Base-by-base conservation (phyloP, 2,888 invertebrate species). In the Tiliacea aurago region DNA sequence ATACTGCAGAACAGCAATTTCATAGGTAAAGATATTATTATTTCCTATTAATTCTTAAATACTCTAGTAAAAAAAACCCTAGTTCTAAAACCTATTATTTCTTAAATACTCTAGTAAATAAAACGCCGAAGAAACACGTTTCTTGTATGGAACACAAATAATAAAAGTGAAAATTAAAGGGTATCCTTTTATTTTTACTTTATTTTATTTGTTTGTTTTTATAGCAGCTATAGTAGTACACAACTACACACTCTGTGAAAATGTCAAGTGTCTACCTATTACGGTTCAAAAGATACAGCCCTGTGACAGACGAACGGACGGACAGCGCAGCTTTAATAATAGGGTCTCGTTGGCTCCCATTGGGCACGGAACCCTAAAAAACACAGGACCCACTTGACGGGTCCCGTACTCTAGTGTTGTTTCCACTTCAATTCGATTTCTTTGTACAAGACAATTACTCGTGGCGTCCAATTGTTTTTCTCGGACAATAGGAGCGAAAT, bases 381-480 rank as follows among this genome's bases (percentile, higher is more conserved):
- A 33, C 15, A 73, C 41, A 70, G 67, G 67, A 66, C n/a, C 51
- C 78, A 80, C 81, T 87, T 78, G 82, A 73, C 77, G 37, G 51
- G 23, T 51, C 61, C 67, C 49, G 33, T 70, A 67, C 77, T 67
- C 68, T 77, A 74, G 85, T 73, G 69, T 55, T 77, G 73, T 78
- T 83, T 69, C 70, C 69, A 71, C 66, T 76, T 69, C 65, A 78
- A 81, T 84, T 81, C 71, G 62, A 84, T 80, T 76, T 77, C 81
- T 81, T 85, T 85, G 83, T 77, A 62, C 33, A 47, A 59, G 23
- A 74, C 77, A 81, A 85, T 84, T 83, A 81, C 79, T 63, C 55
- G 64, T 56, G 56, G 59, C 65, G 58, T 75, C 41, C 73, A 62
- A 76, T 81, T 81, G 81, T 83, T 81, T 79, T 63, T 20, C 55